Base-by-base conservation (phyloP, 2,113 vertebrate genomes). In the Dicrurus megarhynchus region DNA sequence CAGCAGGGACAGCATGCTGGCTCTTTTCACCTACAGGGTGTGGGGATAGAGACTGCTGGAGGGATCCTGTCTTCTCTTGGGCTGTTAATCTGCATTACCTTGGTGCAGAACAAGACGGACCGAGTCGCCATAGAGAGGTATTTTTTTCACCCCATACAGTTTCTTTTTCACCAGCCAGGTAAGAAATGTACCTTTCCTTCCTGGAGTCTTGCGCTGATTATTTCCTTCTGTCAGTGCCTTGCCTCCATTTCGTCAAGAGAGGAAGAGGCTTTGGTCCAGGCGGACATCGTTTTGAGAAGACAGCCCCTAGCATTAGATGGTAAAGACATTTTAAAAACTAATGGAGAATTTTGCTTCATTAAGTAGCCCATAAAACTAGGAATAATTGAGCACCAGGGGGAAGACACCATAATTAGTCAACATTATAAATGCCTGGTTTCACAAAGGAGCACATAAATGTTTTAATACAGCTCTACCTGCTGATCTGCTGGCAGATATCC, bases 341-440 rank as follows among this genome's bases (percentile, higher is more conserved):
- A 81, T 53, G 41, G 77, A 87, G 71, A 94, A 78, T 84, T 93
- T 91, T 92, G 77, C 74, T 89, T 94, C 87, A 93, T 82, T 93
- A 91, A 91, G 52, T 82, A 91, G 69, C 53, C 73, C 80, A 87
- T 95, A 92, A 95, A 92, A 87, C 73, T 57, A 87, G 77, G 84
- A 95, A 79, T 79, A 56, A 75, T n/a, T 78, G 61, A 95, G 57
- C 77, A 95, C 61, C 49, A 57, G 32, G 37, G 73, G 37, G 53
- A 91, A 87, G 68, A 87, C 50, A 92, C 24, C 50, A 60, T 79
- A 95, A 93, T 89, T 75, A 90, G 73, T 87, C 89, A 81, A 78
- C 64, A 64, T 89, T 95, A 82, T 82, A 89, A 92, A 94, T 87
- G 89, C 49, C 56, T 95, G 74, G 73, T 91, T 91, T 95, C 94